phyloP scores from a whole-genome alignment of 2,797 vertebrate genomes.

The Diplodus sargus region DNA sequence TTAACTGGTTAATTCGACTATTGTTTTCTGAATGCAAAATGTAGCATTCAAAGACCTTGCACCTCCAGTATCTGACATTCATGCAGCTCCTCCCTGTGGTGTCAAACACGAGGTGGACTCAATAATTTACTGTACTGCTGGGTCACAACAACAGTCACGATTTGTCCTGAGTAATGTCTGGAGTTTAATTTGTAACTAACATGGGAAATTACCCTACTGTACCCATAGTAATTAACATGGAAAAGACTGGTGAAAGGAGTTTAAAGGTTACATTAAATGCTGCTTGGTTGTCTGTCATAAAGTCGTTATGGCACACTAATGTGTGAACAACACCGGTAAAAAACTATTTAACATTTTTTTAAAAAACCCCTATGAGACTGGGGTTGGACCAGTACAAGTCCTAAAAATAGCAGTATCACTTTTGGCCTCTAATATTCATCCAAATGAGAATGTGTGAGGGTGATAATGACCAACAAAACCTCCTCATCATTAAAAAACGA shows the following conservation, averaged over 20 bases:
- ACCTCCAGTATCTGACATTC: neutral
- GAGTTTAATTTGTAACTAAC: neutral
- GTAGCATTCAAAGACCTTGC: neutral
- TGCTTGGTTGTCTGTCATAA: neutral
- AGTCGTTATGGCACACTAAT: neutral
- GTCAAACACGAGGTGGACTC: neutral
- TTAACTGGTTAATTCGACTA: neutral
- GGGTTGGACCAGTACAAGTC: neutral
- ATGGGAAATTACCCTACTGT: neutral
- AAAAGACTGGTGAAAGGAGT: neutral
- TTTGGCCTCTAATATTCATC: conserved; percentile 25
- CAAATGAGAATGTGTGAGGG: conserved; percentile 31
- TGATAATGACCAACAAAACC: conserved; percentile 25
- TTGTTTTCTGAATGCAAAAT: neutral
- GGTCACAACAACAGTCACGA: neutral
- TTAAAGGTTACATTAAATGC: neutral
- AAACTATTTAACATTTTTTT: too few relatives aligned
- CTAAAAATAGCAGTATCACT: conserved; percentile 23
- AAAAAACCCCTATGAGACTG: neutral
- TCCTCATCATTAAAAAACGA: conserved; percentile 13
- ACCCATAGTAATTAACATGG: neutral
- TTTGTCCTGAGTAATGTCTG: neutral
- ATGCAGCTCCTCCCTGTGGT: neutral
- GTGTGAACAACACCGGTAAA: neutral
- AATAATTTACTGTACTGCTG: neutral